These are phyloP conservation scores for Enteromius mattozi DNA, from an alignment of 2,797 vertebrate genomes.

Conservation along the genomic window DNA sequence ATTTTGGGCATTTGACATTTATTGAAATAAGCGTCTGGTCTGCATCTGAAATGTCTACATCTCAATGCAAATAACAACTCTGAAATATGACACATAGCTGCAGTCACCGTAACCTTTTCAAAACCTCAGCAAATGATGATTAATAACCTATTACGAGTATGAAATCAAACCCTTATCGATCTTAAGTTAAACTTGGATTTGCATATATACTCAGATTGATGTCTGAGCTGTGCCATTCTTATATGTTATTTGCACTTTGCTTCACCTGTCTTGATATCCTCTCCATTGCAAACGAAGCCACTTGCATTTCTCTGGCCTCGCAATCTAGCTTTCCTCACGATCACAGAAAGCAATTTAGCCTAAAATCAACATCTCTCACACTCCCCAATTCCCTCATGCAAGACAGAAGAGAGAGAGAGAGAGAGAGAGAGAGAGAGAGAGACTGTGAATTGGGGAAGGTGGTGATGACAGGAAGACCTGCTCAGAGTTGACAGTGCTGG, in stretches of 20 bases:
- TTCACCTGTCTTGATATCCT: conserved; percentile 20
- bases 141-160: conserved; percentile 21
- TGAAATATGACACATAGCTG: conserved; percentile 19
- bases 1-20: conserved; percentile 43
- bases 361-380: conserved; percentile 44
- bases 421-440: conserved; percentile 53
- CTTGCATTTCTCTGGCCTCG: conserved; percentile 25
- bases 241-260: conserved; percentile 22
- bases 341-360: conserved; percentile 42
- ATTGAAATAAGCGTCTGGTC: conserved; percentile 37
- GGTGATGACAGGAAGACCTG: conserved; percentile 10
- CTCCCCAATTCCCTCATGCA: conserved; percentile 19
- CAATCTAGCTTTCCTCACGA: conserved; percentile 28
- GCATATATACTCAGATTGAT: conserved; percentile 34
- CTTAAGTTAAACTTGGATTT: conserved; percentile 28
- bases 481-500: background rate
- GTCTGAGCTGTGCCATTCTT: conserved; percentile 6
- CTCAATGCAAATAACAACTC: conserved; percentile 32
- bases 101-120: conserved; percentile 28
- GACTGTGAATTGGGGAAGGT: conserved; percentile 36
- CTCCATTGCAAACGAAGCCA: conserved; percentile 5
- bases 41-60: conserved; percentile 24
- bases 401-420: conserved; percentile 47
- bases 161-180: conserved; percentile 25
- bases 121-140: conserved; percentile 42